Evolutionary conservation across 2,113 vertebrate genomes (phyloP).

Genomic region (Fregata magnificens): DNA sequence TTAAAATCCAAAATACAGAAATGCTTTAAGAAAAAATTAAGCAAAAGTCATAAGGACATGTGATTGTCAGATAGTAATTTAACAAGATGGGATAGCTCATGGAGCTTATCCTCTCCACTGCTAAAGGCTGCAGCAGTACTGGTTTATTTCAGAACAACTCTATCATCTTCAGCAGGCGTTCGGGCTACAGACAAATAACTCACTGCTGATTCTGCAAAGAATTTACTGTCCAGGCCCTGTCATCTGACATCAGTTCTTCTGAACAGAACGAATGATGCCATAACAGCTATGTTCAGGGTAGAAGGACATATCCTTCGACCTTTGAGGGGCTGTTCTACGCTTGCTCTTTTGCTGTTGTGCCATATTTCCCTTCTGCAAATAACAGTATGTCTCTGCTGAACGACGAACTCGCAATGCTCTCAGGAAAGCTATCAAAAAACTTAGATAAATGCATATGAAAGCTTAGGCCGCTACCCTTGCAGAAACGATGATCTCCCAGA

Average conservation of each 20-base stretch:
- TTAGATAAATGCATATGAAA: not conserved
- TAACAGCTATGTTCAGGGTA: not conserved
- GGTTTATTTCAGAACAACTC: constrained; percentile 3
- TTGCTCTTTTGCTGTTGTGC: not conserved
- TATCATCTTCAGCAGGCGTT: constrained; percentile 22
- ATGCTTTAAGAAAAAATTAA: not conserved
- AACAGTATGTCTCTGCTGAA: not conserved
- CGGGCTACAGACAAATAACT: constrained; percentile 5
- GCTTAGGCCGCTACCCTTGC: not conserved
- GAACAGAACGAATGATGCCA: not conserved
- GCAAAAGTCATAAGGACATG: not conserved
- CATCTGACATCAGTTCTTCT: not conserved
- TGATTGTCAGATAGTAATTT: not conserved
- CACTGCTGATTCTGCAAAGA: not conserved
- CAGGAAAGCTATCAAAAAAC: not conserved
- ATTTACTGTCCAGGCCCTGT: not conserved
- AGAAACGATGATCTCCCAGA: not conserved
- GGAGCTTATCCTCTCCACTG: not conserved
- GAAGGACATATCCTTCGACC: not conserved
- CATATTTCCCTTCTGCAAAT: not conserved
- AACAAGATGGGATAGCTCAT: not conserved
- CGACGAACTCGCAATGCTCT: not conserved
- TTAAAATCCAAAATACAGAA: not conserved
- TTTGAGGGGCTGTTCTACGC: not conserved
- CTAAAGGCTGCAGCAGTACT: not conserved